These are phyloP conservation scores for Drosophila gaucha DNA, from an alignment of 2,888 invertebrate species.

Conservation along the genomic window DNA sequence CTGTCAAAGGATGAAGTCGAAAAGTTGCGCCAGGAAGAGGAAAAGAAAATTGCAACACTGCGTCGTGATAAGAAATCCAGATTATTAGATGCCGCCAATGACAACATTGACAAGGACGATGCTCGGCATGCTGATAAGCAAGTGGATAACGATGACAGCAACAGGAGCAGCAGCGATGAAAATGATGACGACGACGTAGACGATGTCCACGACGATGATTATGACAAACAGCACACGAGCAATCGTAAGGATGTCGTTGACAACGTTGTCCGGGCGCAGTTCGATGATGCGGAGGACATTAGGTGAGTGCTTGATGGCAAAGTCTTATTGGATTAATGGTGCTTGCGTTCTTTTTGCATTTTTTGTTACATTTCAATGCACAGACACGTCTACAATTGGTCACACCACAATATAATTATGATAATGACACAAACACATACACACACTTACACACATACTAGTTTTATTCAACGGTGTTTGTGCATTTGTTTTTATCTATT, in stretches of 20 bases:
- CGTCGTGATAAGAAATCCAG: slow-evolving; percentile 84
- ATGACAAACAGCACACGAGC: slow-evolving; percentile 51
- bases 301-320: slow-evolving; percentile 73
- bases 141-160: slow-evolving; percentile 59
- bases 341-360: slow-evolving; percentile 61
- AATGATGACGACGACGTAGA: slow-evolving; percentile 40
- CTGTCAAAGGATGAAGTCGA: slow-evolving; percentile 97
- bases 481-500: slow-evolving; percentile 58
- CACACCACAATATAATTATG: slow-evolving; percentile 46
- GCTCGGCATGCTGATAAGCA: slow-evolving; percentile 70
- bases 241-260: slow-evolving; percentile 66
- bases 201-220: slow-evolving; percentile 48
- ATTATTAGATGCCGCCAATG: slow-evolving; percentile 82
- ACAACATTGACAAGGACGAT: slow-evolving; percentile 78
- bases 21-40: slow-evolving; percentile 97
- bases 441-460: slow-evolving; percentile 22
- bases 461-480: slow-evolving; percentile 50
- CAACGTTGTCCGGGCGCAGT: slow-evolving; percentile 64
- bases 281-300: slow-evolving; percentile 79
- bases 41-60: slow-evolving; percentile 91
- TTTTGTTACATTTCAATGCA: slow-evolving; percentile 73
- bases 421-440: slow-evolving; percentile 40
- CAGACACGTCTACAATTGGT: slow-evolving; percentile 66
- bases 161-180: slow-evolving; percentile 10
- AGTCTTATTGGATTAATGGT: slow-evolving; percentile 56